Base-by-base conservation (phyloP, 2,888 invertebrate genomes). In the Tineola bisselliella region DNA sequence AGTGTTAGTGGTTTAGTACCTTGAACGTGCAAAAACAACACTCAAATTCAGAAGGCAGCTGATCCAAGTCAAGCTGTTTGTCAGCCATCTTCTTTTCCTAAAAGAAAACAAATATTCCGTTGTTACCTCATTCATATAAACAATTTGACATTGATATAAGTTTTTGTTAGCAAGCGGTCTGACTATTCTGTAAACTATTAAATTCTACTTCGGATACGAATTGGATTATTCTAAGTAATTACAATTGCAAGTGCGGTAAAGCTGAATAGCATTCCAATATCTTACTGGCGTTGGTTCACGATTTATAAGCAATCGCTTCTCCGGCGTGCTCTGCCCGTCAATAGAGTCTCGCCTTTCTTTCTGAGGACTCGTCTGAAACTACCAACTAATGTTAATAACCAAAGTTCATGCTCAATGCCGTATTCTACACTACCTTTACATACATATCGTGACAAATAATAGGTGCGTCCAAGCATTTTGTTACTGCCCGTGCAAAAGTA, bases 1-100 rank as follows among this genome's bases (percentile, higher is more conserved):
- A 54, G 6, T 48, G 30, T 30, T 52, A 31, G 25, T 18, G 19
- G 64, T 54, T 84, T 84, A 86, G 83, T 93, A 95, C 95, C 95
- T 95, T 95, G 84, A 94, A 92, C 88, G 94, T 94, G 92, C 95
- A 96, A 93, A 95, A 96, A 92, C 95, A 96, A 93, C 96, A 96
- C 91, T 96, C 96, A 91, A 95, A 94, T 90, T 95, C 95, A 90
- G 94, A 95, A 89, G 95, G 95, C 88, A 94, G 91, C 90, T 95
- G 95, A 89, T 94, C 94, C 88, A 92, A 88, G 90, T 91, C 91
- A 84, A 93, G 91, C 84, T 89, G 88, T 87, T 90, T 90, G 78
- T 90, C 90, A 86, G 89, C 90, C 81, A 88, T 89, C 90, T 90
- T 91, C 91, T 91, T 90, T 83, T 90, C 90, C 89, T 90, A 87